Percentiles rank a stretch among this genome's conserved stretches.
Conservation (phyloP, 2,888 invertebrate species). For the Troides helena region DNA sequence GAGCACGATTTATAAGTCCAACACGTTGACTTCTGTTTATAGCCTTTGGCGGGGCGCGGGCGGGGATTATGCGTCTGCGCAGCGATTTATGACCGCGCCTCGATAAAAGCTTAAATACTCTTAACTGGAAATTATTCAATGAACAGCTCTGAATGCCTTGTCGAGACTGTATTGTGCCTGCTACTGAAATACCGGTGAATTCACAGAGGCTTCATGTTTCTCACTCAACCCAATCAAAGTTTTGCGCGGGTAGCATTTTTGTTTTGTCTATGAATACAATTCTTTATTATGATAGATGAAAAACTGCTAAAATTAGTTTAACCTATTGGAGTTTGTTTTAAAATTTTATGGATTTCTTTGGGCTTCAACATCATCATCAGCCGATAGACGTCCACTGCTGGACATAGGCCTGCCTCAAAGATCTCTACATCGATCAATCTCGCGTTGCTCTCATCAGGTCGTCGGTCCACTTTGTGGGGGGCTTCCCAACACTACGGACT, state of each 20-base stretch:
- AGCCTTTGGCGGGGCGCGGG: conserved; percentile 73
- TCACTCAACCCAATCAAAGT: neutral
- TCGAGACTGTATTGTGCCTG: conserved; percentile 41
- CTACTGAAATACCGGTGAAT: conserved; percentile 25
- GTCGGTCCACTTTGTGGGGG: too few relatives aligned
- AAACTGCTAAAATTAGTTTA: too few relatives aligned
- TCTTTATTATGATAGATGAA: neutral
- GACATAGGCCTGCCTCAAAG: too few relatives aligned
- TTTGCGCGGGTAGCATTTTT: neutral
- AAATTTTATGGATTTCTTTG: too few relatives aligned
- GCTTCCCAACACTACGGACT: too few relatives aligned
- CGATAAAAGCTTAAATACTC: conserved; percentile 80
- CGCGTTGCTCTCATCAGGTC: too few relatives aligned
- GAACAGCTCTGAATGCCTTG: conserved; percentile 48
- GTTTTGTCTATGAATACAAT: neutral
- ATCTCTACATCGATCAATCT: too few relatives aligned
- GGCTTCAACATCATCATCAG: too few relatives aligned
- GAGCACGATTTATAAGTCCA: conserved; percentile 79
- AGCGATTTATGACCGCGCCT: conserved; percentile 73
- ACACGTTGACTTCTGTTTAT: conserved; percentile 81
- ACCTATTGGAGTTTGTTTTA: too few relatives aligned
- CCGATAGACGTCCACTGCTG: too few relatives aligned
- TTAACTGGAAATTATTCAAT: conserved; percentile 69
- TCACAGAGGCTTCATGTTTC: conserved; percentile 6
- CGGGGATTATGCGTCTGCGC: conserved; percentile 76